phyloP scores from a whole-genome alignment of 2,888 invertebrate genomes.

The Hipparchia sbordonii region DNA sequence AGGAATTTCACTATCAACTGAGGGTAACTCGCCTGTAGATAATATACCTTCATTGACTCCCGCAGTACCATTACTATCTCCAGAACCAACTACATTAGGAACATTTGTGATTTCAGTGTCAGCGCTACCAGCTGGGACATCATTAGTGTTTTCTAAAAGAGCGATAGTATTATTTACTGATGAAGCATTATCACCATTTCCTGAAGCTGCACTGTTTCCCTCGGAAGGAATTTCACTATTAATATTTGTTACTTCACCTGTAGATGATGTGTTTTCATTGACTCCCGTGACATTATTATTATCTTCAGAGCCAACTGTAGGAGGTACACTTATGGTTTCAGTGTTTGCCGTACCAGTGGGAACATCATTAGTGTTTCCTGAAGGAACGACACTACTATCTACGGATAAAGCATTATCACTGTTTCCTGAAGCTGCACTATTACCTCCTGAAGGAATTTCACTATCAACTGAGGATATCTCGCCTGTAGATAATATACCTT shows the following conservation, averaged over 20 bases:
- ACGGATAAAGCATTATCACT: not conserved
- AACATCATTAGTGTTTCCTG: not conserved
- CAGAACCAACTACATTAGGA: not conserved
- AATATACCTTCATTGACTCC: not conserved
- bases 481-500: not conserved
- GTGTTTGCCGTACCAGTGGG: not conserved
- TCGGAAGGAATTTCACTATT: not conserved
- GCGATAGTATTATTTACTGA: not conserved
- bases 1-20: not conserved
- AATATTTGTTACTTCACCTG: no score
- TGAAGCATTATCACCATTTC: not conserved
- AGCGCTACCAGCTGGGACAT: not conserved
- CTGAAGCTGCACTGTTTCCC: not conserved
- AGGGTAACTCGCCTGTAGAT: not conserved
- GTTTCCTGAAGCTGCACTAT: not conserved
- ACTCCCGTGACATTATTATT: no score
- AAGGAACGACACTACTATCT: constrained; percentile 1
- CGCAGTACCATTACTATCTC: not conserved
- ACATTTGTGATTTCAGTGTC: not conserved
- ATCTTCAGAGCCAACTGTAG: not conserved
- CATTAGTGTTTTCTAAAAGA: not conserved
- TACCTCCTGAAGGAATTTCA: not conserved
- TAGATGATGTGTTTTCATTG: no score
- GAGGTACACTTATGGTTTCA: not conserved
- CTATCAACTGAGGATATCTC: not conserved